Base-by-base conservation (phyloP, 2,113 vertebrate genomes). In the Festucalex cinctus region DNA sequence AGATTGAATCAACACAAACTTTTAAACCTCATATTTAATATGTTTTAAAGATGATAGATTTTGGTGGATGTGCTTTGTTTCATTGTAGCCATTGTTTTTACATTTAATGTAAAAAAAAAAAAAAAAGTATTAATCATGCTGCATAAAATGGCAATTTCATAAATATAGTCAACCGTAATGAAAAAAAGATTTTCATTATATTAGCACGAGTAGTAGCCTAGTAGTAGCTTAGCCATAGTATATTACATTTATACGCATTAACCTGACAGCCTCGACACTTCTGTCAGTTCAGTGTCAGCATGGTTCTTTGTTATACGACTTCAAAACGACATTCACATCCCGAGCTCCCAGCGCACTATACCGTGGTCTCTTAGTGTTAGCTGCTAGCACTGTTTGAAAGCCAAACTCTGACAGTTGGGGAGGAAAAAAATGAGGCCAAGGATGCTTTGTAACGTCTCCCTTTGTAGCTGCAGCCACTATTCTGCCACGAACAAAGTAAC, bases 321-420 rank as follows among this genome's bases (percentile, higher is more conserved):
- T 65, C 63, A 65, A 65, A 65, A 48, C 28, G 13, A 14, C 46
- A 35, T 36, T 37, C 32, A 16, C 46, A 37, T 65, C 64, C 28
- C 20, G 6, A 37, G 32, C 44, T 53, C 28, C 32, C 32, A 36
- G 28, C 64, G 13, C 28, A 51, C 64, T 36, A 51, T 14, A n/a
- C 46, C 22, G 48, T 36, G 64, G 32, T 49, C 64, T 53, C 64
- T 65, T 36, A 51, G 48, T 65, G 63, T 65, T 65, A 51, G 32
- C 48, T 51, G 64, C 46, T 36, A n/a, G 28, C 20, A 32, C 19
- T 65, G 64, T 22, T 65, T 65, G 48, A 49, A 49, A 37, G 48
- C 22, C 46, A 65, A 22, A 53, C 64, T 65, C 28, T 51, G 64
- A 65, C 60, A 62, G 60, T 62, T 43, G 22, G 60, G 60, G 60